Conservation (phyloP, 2,113 vertebrate species). For the Pteronura brasiliensis region DNA sequence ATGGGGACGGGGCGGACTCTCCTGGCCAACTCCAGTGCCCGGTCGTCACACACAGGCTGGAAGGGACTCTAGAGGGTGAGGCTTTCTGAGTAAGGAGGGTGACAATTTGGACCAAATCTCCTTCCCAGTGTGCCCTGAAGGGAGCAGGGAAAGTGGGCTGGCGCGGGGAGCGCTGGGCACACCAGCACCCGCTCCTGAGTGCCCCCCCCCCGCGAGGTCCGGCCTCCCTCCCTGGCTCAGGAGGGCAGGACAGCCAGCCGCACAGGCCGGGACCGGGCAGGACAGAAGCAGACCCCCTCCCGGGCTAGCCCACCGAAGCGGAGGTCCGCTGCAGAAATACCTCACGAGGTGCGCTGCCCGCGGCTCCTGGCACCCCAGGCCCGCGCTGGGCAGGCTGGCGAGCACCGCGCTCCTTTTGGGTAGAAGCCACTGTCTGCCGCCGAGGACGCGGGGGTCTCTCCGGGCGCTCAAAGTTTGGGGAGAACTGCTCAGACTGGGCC, state of each 20-base stretch:
- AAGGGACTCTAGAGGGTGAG: accelerated
- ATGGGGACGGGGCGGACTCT: accelerated
- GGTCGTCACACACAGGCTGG: neutral
- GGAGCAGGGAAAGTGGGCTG: neutral
- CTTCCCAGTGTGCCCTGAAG: neutral
- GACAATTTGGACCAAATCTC: neutral
- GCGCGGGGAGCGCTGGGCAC: neutral
- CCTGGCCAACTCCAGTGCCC: neutral
- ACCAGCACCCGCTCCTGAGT: neutral
- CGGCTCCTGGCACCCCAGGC: neutral
- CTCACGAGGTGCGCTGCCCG: neutral
- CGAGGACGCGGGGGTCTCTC: neutral
- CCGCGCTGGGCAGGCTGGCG: neutral
- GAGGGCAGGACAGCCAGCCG: neutral
- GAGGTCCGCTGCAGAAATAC: constrained; percentile 49
- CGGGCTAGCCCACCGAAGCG: neutral
- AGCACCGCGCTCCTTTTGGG: neutral
- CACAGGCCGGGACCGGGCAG: neutral
- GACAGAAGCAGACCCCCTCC: neutral
- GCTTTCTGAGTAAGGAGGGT: neutral
- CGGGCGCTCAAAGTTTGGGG: neutral
- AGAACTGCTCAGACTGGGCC: neutral
- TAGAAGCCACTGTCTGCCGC: accelerated
- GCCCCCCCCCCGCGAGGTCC: neutral
- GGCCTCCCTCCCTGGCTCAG: neutral